Percentiles rank a stretch among this genome's conserved stretches.
Conservation (phyloP, 2,888 invertebrate genomes). For the Pandemis heparana region DNA sequence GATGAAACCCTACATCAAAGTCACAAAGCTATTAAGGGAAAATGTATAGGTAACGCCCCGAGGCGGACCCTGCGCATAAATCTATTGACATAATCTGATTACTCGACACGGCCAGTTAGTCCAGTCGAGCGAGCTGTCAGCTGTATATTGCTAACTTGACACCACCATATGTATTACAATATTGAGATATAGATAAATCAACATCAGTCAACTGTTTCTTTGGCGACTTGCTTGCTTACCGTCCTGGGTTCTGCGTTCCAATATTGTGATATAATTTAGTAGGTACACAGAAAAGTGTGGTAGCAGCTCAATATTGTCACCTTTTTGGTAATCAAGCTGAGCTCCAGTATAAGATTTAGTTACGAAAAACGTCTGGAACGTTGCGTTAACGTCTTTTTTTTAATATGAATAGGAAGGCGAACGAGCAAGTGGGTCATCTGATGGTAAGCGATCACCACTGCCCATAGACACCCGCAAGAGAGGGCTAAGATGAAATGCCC, state of each 20-base stretch:
- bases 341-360: too few species aligned
- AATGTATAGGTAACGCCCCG: conserved; percentile 18
- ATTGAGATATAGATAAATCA: background rate
- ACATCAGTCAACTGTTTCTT: background rate
- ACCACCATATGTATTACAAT: conserved; percentile 33
- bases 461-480: too few species aligned
- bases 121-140: conserved; percentile 48
- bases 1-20: conserved; percentile 33
- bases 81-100: conserved; percentile 58
- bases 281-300: too few species aligned
- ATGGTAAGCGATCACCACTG: too few species aligned
- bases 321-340: too few species aligned
- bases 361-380: too few species aligned
- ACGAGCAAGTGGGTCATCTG: too few species aligned
- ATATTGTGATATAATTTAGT: background rate
- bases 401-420: too few species aligned
- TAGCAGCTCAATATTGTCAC: too few species aligned
- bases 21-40: conserved; percentile 30
- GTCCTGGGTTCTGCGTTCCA: background rate
- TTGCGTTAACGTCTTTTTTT: too few species aligned
- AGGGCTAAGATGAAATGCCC: too few species aligned
- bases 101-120: conserved; percentile 49
- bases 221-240: background rate
- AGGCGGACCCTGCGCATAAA: conserved; percentile 46
- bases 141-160: conserved; percentile 45